These are phyloP conservation scores for Tupaia chinensis DNA, from an alignment of 2,113 vertebrate genomes.

Conservation along the genomic window DNA sequence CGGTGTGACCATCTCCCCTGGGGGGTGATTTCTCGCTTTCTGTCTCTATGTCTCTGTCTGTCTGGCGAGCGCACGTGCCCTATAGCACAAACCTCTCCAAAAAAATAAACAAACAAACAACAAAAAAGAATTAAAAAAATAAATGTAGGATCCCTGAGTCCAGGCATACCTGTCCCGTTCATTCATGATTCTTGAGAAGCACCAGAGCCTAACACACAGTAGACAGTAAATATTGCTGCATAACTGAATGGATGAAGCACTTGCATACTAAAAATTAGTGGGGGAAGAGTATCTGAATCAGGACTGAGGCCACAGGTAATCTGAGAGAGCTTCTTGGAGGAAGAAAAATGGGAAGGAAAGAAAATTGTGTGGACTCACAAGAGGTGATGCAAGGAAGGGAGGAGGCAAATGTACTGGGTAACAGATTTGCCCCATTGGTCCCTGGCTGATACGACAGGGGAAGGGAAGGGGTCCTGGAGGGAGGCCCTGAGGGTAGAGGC, in stretches of 20 bases:
- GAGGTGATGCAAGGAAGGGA: not conserved
- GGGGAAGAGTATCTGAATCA: not conserved
- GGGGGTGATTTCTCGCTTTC: no score
- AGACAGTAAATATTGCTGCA: not conserved
- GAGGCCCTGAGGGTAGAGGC: fast-evolving
- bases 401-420: not conserved
- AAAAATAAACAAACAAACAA: no score
- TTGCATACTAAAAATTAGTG: not conserved
- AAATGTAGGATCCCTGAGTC: not conserved
- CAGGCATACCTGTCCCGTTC: not conserved
- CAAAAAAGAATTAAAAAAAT: no score
- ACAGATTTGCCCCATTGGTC: not conserved
- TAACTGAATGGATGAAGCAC: not conserved
- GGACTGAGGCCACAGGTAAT: not conserved
- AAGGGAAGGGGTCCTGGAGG: not conserved
- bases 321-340: not conserved
- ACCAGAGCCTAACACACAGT: not conserved
- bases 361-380: not conserved
- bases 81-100: no score
- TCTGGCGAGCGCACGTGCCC: no score
- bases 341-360: not conserved
- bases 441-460: not conserved
- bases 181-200: not conserved
- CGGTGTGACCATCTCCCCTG: no score
- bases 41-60: no score